Evolutionary conservation across 2,113 vertebrate genomes (phyloP).

Genomic region (Tichodroma muraria): DNA sequence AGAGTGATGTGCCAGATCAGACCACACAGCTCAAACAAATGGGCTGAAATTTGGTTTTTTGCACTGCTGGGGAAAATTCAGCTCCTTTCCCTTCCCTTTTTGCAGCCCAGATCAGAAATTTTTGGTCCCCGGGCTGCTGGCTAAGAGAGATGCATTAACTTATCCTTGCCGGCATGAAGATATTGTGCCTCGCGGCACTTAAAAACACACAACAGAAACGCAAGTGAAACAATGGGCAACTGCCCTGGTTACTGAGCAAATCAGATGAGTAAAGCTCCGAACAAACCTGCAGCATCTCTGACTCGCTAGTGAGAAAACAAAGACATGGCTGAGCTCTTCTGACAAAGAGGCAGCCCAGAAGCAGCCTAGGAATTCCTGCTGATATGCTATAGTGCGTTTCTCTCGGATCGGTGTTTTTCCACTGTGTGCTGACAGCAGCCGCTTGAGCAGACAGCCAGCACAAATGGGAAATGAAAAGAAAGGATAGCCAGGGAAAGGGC

Average conservation of each 20-base stretch:
- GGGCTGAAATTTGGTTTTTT: neutral
- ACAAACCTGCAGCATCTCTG: neutral
- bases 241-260: neutral
- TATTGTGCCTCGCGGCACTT: neutral
- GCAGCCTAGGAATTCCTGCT: neutral
- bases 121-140: neutral
- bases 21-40: neutral
- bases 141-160: neutral
- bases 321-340: slow-evolving; percentile 21
- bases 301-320: neutral
- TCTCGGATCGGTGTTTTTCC: neutral
- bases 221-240: neutral
- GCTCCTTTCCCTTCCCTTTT: neutral
- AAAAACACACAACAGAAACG: neutral
- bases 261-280: neutral
- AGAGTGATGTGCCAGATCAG: neutral
- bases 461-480: neutral
- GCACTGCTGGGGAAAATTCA: neutral
- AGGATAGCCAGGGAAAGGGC: neutral
- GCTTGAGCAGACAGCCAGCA: neutral
- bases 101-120: neutral
- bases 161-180: neutral
- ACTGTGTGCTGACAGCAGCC: neutral
- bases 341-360: slow-evolving; percentile 33
- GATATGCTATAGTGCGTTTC: neutral